Conservation (phyloP, 1,140 invertebrate genomes). For the Delia radicum region DNA sequence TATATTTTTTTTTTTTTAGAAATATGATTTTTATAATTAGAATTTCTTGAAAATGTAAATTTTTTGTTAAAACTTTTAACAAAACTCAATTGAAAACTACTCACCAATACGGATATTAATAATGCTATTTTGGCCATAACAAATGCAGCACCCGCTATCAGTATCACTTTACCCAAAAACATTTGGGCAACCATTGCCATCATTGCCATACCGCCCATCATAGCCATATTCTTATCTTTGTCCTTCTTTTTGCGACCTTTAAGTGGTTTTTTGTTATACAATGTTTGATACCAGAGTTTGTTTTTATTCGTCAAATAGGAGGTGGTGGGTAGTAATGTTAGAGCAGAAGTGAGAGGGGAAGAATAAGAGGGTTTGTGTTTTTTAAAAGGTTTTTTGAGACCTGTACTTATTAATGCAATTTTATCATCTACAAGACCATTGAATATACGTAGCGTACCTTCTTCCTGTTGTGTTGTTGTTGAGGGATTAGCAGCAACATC, state of each 20-base stretch:
- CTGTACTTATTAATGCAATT: constrained; percentile 40
- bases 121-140: constrained; percentile 69
- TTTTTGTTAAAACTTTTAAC: no score
- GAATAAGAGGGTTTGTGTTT: constrained; percentile 8
- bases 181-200: constrained; percentile 67
- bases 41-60: no score
- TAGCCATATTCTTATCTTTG: constrained; percentile 58
- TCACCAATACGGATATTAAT: constrained; percentile 64
- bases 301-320: neutral
- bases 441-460: constrained; percentile 45
- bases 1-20: no score
- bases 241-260: constrained; percentile 55
- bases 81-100: constrained; percentile 27
- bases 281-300: constrained; percentile 18
- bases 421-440: constrained; percentile 48
- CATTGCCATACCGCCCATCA: constrained; percentile 67
- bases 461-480: constrained; percentile 33
- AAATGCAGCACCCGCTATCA: constrained; percentile 67
- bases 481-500: neutral
- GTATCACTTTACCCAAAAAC: constrained; percentile 68
- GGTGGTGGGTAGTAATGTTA: neutral
- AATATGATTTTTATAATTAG: no score
- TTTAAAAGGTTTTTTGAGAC: constrained; percentile 25
- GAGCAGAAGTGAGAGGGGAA: neutral
- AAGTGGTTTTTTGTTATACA: constrained; percentile 42